These are phyloP conservation scores for Oenanthe melanoleuca DNA, from an alignment of 2,113 vertebrate species.

Conservation along the genomic window DNA sequence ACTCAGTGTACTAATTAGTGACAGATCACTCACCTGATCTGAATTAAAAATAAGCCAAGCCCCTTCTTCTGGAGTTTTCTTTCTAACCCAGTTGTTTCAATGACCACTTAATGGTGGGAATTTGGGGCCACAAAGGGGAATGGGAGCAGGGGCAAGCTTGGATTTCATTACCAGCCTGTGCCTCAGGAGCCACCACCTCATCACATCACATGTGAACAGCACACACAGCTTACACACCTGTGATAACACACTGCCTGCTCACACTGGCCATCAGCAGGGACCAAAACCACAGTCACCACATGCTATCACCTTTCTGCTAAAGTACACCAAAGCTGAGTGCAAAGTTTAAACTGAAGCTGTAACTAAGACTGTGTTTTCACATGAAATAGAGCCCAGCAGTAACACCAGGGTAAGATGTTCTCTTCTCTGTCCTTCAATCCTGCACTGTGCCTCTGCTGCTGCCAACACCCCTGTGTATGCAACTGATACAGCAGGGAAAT, in stretches of 20 bases:
- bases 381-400: background rate
- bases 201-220: accelerated
- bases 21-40: background rate
- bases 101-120: background rate
- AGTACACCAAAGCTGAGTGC: background rate
- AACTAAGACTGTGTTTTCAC: background rate
- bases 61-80: background rate
- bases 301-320: background rate
- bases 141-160: accelerated
- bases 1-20: background rate
- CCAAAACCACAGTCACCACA: background rate
- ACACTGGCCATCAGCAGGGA: background rate
- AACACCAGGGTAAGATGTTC: accelerated
- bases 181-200: background rate
- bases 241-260: background rate
- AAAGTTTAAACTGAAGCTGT: background rate
- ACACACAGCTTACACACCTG: background rate
- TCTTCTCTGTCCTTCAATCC: background rate
- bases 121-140: background rate
- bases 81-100: background rate
- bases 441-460: background rate
- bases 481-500: background rate
- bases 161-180: background rate
- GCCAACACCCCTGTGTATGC: background rate
- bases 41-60: constrained; percentile 1